Base-by-base conservation (phyloP, 1,140 invertebrate genomes). In the Calycopis cecrops region DNA sequence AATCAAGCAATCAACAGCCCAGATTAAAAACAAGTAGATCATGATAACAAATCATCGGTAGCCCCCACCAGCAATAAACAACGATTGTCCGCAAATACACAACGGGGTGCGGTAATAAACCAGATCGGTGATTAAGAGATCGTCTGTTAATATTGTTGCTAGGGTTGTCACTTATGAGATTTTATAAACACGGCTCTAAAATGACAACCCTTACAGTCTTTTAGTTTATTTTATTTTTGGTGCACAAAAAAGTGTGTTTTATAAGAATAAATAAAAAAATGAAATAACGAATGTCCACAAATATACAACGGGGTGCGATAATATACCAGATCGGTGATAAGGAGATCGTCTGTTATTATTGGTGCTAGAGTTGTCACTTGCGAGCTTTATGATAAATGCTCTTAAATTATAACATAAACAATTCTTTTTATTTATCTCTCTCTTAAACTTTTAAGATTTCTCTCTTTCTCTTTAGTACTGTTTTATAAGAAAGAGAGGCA, bases 81-180 rank as follows among this genome's bases (percentile, higher is more conserved):
- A 71, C 67, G 73, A 79, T 79, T 68, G 67, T 51, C 49, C 49
- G 21, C 52, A 55, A 62, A 75, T 73, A 69, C 67, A 74, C 69
- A 55, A 65, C 61, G 53, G 49, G 54, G 44, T 28, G 33, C 33
- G 38, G 62, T 54, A 55, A 70, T 78, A 78, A 76, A 74, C 64
- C 63, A 74, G 62, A 69, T 63, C 62, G 59, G 71, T 79, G 79
- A 81, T 77, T 78, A 79, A 79, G 76, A 73, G 79, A 81, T 76
- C 71, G 70, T 58, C 62, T 60, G 68, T 73, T 79, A 78, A 72
- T 75, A 68, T 63, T 55, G 28, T 44, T n/a, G n/a, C 48, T 28
- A 59, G 49, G 14, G 62, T 48, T 33, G 33, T 53, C 52, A 73
- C 69, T 68, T 69, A 14, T 73, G 73, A 11, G 48, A 61, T 18